Evolutionary conservation across 30 jellyfish, hydroid and myxozoan species (phyloP), one percentile per base, ranked within the genome.

Genomic region (Chironex yamaguchii): DNA sequence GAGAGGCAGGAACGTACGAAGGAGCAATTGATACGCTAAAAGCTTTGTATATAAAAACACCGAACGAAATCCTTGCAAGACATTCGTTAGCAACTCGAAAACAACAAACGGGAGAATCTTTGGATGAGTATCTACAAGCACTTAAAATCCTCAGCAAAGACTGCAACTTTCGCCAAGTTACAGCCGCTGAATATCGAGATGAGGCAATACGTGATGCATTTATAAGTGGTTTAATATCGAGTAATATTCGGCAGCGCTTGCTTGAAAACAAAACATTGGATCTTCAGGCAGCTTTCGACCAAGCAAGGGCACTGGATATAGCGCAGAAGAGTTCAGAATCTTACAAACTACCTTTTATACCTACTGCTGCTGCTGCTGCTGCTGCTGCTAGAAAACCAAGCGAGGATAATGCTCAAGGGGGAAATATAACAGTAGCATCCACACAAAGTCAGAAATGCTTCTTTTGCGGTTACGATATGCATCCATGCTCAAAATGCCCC

Each of bases 121-220:
- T 92, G 73, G 97, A 92, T 62, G 89, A 79, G 34, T 86, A 52
- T 74, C 73, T 84, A 49, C 96, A 91, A 36, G 90, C 92, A 34
- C 84, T 91, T 29, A 77, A 84, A 77, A 36, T 76, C 6, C 65
- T 85, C 32, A 74, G 90, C 72, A 91, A 85, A 72, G 86, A 84
- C 70, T 91, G 93, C 72, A 85, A 91, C 65, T 91, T 76, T 76
- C 36, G 33, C 29, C 52, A 71, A 25, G 88, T 75, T 23, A 86
- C 86, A n/a, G 96, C 96, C 21, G 64, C 23, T 23, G 80, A 88
- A 68, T 79, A 90, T 52, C 87, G 89, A 1, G 92, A 90, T 4
- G 92, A 71, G 64, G 63, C 69, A n/a, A 65, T 90, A 34, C 29
- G 96, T 21, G 97, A 82, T 75, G 92, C 97, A 22, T 90, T 90